Conservation (phyloP, 2,888 invertebrate genomes). For the Sminthurides aquaticus region DNA sequence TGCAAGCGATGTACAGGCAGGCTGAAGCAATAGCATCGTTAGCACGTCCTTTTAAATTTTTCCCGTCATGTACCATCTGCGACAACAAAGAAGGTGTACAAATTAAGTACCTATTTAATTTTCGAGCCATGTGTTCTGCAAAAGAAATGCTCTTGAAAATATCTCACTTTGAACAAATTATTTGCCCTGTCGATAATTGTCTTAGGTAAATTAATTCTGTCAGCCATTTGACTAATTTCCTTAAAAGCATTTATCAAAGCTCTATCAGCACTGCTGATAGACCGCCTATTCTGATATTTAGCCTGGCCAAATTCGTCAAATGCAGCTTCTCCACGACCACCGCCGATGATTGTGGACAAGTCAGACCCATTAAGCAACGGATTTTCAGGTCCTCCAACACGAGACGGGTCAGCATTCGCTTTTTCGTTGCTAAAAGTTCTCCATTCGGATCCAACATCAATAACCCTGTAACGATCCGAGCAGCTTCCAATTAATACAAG, state of each 20-base stretch:
- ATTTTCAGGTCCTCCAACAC: conserved; percentile 99
- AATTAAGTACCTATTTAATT: too few relatives aligned
- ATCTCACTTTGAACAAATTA: conserved; percentile 92
- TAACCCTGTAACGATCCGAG: conserved; percentile 62
- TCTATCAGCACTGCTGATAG: conserved; percentile 91
- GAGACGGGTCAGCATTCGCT: conserved; percentile 91
- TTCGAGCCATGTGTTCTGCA: too few relatives aligned
- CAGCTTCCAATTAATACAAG: neutral
- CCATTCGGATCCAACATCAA: conserved; percentile 99
- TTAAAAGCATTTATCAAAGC: conserved; percentile 91
- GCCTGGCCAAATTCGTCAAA: conserved; percentile 74
- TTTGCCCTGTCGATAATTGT: conserved; percentile 96
- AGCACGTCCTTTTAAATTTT: conserved; percentile 87
- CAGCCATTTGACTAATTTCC: conserved; percentile 97
- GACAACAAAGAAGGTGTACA: too few relatives aligned
- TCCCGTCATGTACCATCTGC: conserved; percentile 77
- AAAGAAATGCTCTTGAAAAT: too few relatives aligned
- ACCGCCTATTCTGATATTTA: conserved; percentile 59
- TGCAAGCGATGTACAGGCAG: conserved; percentile 95
- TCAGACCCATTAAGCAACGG: conserved; percentile 91
- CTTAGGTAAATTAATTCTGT: conserved; percentile 91
- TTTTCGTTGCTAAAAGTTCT: conserved; percentile 99
- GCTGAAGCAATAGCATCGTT: conserved; percentile 99
- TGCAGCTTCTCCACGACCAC: conserved; percentile 64
- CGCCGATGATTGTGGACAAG: conserved; percentile 88